Evolutionary conservation across 1,140 invertebrate species (phyloP).

Genomic region (Drosophila murphyi): DNA sequence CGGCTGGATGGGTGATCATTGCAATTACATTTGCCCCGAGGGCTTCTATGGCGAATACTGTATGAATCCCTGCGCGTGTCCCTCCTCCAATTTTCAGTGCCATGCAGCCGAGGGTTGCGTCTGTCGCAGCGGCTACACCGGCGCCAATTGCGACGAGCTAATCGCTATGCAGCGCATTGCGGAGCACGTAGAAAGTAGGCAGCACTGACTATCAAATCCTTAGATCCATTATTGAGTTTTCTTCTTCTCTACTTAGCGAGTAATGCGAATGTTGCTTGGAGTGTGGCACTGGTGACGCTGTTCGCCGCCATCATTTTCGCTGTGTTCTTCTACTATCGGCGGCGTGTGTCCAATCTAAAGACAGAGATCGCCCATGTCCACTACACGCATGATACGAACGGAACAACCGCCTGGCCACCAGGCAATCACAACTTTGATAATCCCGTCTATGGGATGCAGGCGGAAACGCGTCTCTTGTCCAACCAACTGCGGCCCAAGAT

Average conservation of each 20-base stretch:
- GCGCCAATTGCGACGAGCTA: slow-evolving; percentile 86
- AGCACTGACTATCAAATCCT: not conserved
- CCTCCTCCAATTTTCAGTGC: slow-evolving; percentile 91
- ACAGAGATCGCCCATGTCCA: slow-evolving; percentile 94
- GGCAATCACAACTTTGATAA: slow-evolving; percentile 95
- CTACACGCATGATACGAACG: slow-evolving; percentile 91
- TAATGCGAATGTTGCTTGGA: slow-evolving; percentile 87
- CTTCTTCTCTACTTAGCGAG: slow-evolving; percentile 63
- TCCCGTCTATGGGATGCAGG: slow-evolving; percentile 92
- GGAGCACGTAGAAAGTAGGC: slow-evolving; percentile 58
- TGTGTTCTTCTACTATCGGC: slow-evolving; percentile 91
- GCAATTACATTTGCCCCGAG: slow-evolving; percentile 94
- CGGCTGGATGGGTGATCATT: slow-evolving; percentile 92
- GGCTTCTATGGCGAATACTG: slow-evolving; percentile 96
- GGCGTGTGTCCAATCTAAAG: slow-evolving; percentile 91
- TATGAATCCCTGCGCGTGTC: slow-evolving; percentile 91
- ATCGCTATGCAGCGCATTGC: slow-evolving; percentile 66
- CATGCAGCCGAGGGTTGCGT: slow-evolving; percentile 92
- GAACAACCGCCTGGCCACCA: slow-evolving; percentile 88
- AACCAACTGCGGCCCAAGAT: slow-evolving; percentile 88
- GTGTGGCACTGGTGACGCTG: slow-evolving; percentile 89
- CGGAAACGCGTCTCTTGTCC: slow-evolving; percentile 86
- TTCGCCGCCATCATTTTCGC: slow-evolving; percentile 87
- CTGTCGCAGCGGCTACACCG: slow-evolving; percentile 91
- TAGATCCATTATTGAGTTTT: not conserved